Base-by-base conservation (phyloP, 2,113 vertebrate species). In the Menura novaehollandiae region DNA sequence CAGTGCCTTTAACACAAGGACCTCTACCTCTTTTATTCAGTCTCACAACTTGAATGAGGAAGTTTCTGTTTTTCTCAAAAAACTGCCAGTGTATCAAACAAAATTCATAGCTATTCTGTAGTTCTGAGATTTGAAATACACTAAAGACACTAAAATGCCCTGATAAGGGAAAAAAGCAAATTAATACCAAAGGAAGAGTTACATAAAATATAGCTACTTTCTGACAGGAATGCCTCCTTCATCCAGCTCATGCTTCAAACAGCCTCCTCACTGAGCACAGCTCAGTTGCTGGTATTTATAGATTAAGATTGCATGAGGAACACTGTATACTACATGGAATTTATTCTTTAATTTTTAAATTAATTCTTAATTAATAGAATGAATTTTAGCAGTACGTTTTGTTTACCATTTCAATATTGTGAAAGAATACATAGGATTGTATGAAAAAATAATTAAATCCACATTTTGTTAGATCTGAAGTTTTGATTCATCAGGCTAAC, bases 1-100 rank as follows among this genome's bases (percentile, higher is more conserved):
- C 73, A 95, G 67, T 53, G 30, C 74, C 91, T 97, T 97, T 95
- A 97, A 93, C 84, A 84, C 69, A 92, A 94, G 56, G 84, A 95
- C 76, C 79, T 98, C 85, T 96, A 89, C 39, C 66, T 95, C 79
- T 91, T 96, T 55, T 39, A 33, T 95, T 96, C 80, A 97, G 53
- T 59, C 52, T 90, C 69, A 76, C 15, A 69, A 51, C 84, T 97
- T 97, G 93, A 97, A 97, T 91, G 67, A 92, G 30, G 72, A 93
- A 91, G 73, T 89, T 93, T 64, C 7, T 77, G 27, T 11, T 86
- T 97, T 95, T 95, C 85, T 96, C 41, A 58, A 79, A 93, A 96
- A 97, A 93, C 68, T 28, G 14, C 30, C 68, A 89, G 23, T 8
- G 53, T 96, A 93, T 93, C 63, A 97, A 97, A 96, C 30, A 71